A percentile compares a stretch with the other conserved stretches of the same genome.
Conservation (phyloP, 2,113 vertebrate species). For the Aythya baeri region DNA sequence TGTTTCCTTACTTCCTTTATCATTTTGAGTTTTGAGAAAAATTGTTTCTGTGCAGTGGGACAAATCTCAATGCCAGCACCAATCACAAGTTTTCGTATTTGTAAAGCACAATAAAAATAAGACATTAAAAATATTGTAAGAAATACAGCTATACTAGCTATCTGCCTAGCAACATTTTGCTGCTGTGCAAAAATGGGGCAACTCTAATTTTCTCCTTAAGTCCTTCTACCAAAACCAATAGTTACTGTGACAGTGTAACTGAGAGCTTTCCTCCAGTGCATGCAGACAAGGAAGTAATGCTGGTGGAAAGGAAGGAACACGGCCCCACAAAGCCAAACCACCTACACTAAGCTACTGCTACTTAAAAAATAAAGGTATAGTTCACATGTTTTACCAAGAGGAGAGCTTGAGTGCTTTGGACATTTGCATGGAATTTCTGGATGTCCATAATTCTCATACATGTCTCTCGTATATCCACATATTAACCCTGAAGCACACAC, state of each 20-base stretch:
- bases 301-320: not conserved
- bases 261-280: not conserved
- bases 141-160: not conserved
- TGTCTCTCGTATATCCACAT: fast-evolving
- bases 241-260: not conserved
- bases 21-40: not conserved
- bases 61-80: not conserved
- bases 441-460: fast-evolving
- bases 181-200: not conserved
- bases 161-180: not conserved
- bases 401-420: not conserved
- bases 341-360: not conserved
- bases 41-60: not conserved
- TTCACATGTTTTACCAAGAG: not conserved
- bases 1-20: not conserved
- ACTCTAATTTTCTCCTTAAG: not conserved
- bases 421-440: not conserved
- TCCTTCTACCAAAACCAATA: not conserved
- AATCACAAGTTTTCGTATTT: not conserved
- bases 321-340: not conserved
- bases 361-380: not conserved
- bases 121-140: not conserved
- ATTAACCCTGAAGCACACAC: not conserved
- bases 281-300: not conserved
- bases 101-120: not conserved